Evolutionary conservation across 2,113 vertebrate species (phyloP), one percentile per base, ranked within the genome.

Genomic region (Microtus ochrogaster): DNA sequence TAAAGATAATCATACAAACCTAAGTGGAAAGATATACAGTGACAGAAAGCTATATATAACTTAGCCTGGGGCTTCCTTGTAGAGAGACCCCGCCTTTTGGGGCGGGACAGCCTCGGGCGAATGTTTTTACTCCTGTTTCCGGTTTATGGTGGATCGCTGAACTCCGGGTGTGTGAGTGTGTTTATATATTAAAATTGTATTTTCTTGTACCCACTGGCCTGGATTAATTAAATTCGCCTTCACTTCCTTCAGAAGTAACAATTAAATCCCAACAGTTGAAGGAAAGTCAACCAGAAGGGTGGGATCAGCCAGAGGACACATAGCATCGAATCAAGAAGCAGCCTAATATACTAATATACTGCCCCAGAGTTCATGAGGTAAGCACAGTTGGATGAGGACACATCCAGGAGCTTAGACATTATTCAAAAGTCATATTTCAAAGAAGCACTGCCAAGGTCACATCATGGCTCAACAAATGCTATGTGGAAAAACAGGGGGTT

Each of bases 211-310:
- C n/a, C n/a, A n/a, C n/a, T n/a, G n/a, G n/a, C n/a, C n/a, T n/a
- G n/a, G n/a, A n/a, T n/a, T n/a, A n/a, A n/a, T n/a, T n/a, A n/a
- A n/a, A n/a, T n/a, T n/a, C n/a, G n/a, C n/a, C n/a, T n/a, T n/a
- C n/a, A n/a, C 61, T 83, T 92, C 70, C 39, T 44, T 30, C 24
- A 78, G n/a, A 92, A 90, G 28, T 70, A 73, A 83, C n/a, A 96
- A 70, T 2, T 63, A 47, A 78, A 30, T 13, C 30, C 49, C 70
- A 44, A 44, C 74, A 36, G 24, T 7, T 83, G 76, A 94, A 4
- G 5, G 44, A 21, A 8, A 77, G 39, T 47, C 39, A 92, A 39
- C 6, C 19, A 81, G 65, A 93, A 90, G 28, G 21, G 26, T n/a
- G 24, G 63, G 36, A 61, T 90, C 21, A 92, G 17, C 68, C 11